These are phyloP conservation scores for Leucozona laternaria DNA, from an alignment of 2,888 invertebrate species.

Conservation along the genomic window DNA sequence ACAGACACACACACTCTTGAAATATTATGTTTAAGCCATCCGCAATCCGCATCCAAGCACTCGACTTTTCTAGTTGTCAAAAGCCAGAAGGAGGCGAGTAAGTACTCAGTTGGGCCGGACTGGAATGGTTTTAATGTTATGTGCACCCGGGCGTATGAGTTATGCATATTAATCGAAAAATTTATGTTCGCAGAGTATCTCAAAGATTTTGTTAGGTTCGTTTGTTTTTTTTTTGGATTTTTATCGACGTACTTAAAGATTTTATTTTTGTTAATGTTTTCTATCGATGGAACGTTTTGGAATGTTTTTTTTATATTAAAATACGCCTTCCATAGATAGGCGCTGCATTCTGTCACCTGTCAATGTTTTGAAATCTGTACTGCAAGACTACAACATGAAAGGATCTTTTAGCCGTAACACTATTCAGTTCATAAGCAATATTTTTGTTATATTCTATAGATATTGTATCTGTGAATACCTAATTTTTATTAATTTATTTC, in stretches of 20 bases:
- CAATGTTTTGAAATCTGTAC: conserved; percentile 41
- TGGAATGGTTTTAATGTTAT: conserved; percentile 42
- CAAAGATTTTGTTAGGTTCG: no score
- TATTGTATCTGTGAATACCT: conserved; percentile 4
- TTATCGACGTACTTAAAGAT: conserved; percentile 12
- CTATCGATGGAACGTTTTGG: conserved; percentile 43
- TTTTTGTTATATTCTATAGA: conserved; percentile 3
- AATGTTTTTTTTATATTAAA: conserved; percentile 20
- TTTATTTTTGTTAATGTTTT: conserved; percentile 31
- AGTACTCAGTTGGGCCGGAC: conserved; percentile 31
- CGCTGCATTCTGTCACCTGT: conserved; percentile 53
- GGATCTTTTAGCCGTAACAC: conserved; percentile 51
- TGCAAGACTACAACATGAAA: conserved; percentile 39
- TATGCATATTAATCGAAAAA: conserved; percentile 73
- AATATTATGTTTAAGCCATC: conserved; percentile 17
- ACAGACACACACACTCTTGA: background rate
- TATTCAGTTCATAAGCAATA: background rate
- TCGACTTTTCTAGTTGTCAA: conserved; percentile 23
- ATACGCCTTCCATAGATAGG: conserved; percentile 2
- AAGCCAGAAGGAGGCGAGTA: conserved; percentile 15
- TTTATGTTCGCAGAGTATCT: conserved; percentile 45
- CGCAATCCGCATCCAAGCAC: conserved; percentile 11
- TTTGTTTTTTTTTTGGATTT: background rate
- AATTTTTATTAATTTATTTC: conserved; percentile 12
- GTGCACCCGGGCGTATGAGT: conserved; percentile 75